Conservation (phyloP, 2,888 invertebrate genomes). For the Trissonchulus latispiculum region DNA sequence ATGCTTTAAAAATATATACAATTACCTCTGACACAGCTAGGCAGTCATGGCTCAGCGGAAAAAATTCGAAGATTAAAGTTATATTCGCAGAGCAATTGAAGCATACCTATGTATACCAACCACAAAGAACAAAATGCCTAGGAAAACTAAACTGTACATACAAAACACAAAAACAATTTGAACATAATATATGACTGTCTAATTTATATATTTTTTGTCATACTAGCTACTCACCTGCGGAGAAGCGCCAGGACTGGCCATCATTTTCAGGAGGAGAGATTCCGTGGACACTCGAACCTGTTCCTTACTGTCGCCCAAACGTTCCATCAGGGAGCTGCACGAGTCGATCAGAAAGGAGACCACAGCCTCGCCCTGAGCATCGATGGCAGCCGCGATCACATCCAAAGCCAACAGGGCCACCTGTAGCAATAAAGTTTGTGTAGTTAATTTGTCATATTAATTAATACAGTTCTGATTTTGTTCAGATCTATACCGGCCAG, state of each 20-base stretch:
- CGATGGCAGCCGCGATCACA: conserved; percentile 25
- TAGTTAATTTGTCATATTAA: background rate
- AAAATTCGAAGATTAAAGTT: too few species aligned
- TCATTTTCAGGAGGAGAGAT: conserved; percentile 22
- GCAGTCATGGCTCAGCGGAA: too few species aligned
- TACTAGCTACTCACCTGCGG: too few species aligned
- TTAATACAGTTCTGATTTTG: background rate
- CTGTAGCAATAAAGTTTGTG: conserved; percentile 22
- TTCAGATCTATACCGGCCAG: background rate
- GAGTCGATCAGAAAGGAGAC: conserved; percentile 26
- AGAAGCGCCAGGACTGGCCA: conserved; percentile 19
- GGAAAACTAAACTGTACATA: too few species aligned
- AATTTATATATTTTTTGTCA: too few species aligned
- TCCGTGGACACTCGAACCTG: conserved; percentile 22
- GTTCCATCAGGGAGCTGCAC: conserved; percentile 24
- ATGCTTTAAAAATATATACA: too few species aligned
- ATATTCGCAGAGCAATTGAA: too few species aligned
- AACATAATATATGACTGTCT: too few species aligned
- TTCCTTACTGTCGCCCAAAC: conserved; percentile 27
- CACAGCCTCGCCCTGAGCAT: conserved; percentile 25
- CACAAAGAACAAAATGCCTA: too few species aligned
- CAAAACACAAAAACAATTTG: too few species aligned
- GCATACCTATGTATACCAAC: too few species aligned
- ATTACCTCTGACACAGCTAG: too few species aligned
- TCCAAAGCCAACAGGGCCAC: conserved; percentile 28